Conservation (phyloP, 2,113 vertebrate species). For the Grus americana region DNA sequence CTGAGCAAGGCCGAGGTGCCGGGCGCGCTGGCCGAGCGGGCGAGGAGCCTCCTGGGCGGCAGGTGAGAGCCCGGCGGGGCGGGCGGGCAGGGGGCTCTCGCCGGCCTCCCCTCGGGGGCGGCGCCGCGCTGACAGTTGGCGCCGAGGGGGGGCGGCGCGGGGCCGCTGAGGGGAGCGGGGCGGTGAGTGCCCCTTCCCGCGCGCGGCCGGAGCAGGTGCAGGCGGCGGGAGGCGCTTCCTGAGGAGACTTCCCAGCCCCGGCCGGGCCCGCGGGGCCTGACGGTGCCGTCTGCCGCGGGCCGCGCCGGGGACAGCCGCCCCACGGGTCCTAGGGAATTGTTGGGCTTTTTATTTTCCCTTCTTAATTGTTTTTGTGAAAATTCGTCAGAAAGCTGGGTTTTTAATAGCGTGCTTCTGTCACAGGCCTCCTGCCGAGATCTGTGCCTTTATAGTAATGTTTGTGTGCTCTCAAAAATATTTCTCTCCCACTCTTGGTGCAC, state of each 20-base stretch:
- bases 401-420: not conserved
- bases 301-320: not conserved
- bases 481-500: not conserved
- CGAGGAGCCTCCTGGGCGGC: slow-evolving; percentile 73
- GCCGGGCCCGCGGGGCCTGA: not conserved
- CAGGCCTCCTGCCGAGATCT: not conserved
- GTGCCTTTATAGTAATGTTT: not conserved
- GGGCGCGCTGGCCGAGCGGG: slow-evolving; percentile 82
- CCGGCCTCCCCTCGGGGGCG: not conserved
- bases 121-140: not conserved
- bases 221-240: not conserved
- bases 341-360: not conserved
- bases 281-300: not conserved
- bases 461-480: not conserved
- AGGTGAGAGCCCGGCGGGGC: slow-evolving; percentile 70
- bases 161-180: not conserved
- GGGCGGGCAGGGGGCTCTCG: not conserved
- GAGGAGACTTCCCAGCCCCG: not conserved
- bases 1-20: slow-evolving; percentile 79
- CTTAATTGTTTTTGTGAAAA: not conserved
- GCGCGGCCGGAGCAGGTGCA: not conserved
- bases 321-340: not conserved
- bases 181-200: not conserved
- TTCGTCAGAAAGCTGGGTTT: not conserved
- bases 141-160: not conserved